Evolutionary conservation across 2,888 invertebrate species (phyloP).

Genomic region (Mimachlamys varia): DNA sequence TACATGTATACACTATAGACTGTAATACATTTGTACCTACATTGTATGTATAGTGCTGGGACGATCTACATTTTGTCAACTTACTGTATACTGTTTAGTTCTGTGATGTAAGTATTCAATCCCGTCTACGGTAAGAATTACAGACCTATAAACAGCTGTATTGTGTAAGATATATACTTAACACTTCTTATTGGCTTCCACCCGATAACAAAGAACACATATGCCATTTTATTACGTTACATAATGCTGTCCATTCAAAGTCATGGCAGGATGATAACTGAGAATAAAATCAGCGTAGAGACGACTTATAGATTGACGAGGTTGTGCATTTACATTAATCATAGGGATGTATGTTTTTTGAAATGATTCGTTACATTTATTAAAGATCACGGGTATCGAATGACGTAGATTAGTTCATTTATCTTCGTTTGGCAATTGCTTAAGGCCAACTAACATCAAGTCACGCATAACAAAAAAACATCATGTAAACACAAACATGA

Average conservation of each 20-base stretch:
- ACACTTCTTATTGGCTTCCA: not conserved
- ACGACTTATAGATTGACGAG: not conserved
- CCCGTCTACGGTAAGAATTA: not conserved
- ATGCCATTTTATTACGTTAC: not conserved
- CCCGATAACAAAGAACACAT: not conserved
- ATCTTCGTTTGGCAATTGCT: no score
- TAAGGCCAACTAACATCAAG: no score
- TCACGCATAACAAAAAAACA: no score
- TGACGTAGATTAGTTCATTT: no score
- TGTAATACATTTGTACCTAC: no score
- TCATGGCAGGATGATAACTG: not conserved
- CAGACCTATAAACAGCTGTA: not conserved
- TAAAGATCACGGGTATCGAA: no score
- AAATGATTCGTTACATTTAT: no score
- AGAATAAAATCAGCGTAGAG: not conserved
- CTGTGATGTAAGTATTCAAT: not conserved
- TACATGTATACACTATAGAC: no score
- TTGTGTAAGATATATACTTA: not conserved
- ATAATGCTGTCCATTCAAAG: not conserved
- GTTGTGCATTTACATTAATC: not conserved
- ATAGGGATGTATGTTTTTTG: not conserved
- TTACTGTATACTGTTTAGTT: not conserved
- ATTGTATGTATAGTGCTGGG: no score
- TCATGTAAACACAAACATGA: no score
- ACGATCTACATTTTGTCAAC: no score